Evolutionary conservation across 2,888 invertebrate species (phyloP).

Genomic region (Sthenelais limicola): DNA sequence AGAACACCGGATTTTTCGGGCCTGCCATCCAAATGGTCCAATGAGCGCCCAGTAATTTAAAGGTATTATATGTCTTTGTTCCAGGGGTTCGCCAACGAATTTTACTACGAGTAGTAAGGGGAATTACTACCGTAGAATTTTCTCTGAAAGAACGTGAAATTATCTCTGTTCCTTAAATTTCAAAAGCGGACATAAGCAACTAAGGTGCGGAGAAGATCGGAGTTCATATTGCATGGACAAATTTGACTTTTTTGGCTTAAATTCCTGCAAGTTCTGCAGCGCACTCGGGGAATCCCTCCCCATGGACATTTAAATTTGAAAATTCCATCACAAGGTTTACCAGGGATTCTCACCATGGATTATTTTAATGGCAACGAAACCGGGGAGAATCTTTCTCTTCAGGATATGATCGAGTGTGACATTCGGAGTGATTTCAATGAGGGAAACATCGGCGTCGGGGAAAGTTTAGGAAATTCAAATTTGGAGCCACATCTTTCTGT

Average conservation of each 20-base stretch:
- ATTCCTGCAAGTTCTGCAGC: constrained; percentile 24
- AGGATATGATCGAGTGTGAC: constrained; percentile 92
- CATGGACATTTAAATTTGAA: constrained; percentile 47
- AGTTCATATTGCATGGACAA: constrained; percentile 20
- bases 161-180: background rate
- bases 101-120: constrained; percentile 42
- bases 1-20: constrained; percentile 4
- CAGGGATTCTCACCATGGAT: constrained; percentile 46
- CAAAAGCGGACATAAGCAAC: constrained; percentile 15
- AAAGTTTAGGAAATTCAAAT: background rate
- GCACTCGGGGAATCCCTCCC: constrained; percentile 14
- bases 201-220: too few relatives aligned
- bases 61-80: constrained; percentile 51
- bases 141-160: constrained; percentile 11
- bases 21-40: constrained; percentile 43
- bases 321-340: constrained; percentile 5
- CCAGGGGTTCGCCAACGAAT: constrained; percentile 49
- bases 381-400: constrained; percentile 75
- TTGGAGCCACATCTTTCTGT: background rate
- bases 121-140: constrained; percentile 42
- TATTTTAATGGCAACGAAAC: constrained; percentile 46
- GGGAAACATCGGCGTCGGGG: constrained; percentile 1
- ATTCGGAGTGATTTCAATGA: constrained; percentile 72
- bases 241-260: background rate
- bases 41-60: constrained; percentile 48